Evolutionary conservation across 2,888 invertebrate genomes (phyloP), one percentile per base, ranked within the genome.

Genomic region (Tiphia femorata): DNA sequence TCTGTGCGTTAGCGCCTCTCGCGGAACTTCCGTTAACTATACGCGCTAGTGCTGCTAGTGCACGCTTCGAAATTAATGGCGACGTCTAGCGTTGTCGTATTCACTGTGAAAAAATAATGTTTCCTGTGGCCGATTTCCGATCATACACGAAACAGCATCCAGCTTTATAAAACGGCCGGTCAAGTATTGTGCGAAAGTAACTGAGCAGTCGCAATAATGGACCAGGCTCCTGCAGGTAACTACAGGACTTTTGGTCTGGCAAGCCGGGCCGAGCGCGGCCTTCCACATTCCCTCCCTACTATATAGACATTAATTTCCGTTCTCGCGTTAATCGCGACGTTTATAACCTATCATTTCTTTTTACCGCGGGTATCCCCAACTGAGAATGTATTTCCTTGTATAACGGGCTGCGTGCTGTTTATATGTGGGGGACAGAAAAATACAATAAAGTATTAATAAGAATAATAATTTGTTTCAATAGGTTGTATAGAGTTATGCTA

Each of bases 191-290:
- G 58, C 43, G n/a, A 58, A 46, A 53, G 20, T 49, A 48, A 51
- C 51, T 49, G 29, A 68, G 50, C 49, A 51, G 27, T 53, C 58
- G 46, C 37, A 54, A 75, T 72, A 71, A 81, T 81, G 81, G 81
- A 81, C 65, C 81, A 81, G 65, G 81, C 80, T 49, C 81, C 81
- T 49, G 72, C 80, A 81, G 81, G 81, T 81, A 73, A 76, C 54
- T 55, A 58, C 23, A 61, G 46, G 51, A 41, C 35, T 41, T 43
- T 42, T 35, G 38, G 43, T 55, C 12, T 52, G 44, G 17, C 29
- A 49, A 47, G 60, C 40, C 41, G 49, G 30, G 17, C 17, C 30
- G 37, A 64, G 60, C 67, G 69, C 72, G 67, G 59, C 66, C 55
- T 59, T 47, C 42, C 63, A 64, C 64, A 56, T 57, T 52, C 52